Conservation (phyloP, 2,113 vertebrate genomes). For the Myodes glareolus region DNA sequence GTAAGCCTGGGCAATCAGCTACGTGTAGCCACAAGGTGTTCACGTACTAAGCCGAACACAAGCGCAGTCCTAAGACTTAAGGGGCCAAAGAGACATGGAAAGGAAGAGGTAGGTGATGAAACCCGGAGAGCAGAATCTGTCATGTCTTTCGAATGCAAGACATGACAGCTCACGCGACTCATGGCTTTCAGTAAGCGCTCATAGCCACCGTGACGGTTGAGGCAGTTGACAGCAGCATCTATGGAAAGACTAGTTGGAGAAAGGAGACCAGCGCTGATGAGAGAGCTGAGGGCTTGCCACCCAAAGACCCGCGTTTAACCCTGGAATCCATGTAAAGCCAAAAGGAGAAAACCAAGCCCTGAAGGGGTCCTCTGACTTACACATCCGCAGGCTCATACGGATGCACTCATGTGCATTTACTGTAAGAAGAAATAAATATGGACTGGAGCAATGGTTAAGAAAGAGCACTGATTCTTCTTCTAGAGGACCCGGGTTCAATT, state of each 20-base stretch:
- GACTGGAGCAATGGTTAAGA: background rate
- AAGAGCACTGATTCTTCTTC: background rate
- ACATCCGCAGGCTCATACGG: background rate
- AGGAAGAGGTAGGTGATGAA: background rate
- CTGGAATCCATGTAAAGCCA: background rate
- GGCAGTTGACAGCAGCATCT: background rate
- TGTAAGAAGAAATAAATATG: background rate
- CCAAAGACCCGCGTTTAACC: background rate
- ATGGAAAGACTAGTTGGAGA: background rate
- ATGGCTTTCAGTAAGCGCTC: background rate
- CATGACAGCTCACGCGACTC: background rate
- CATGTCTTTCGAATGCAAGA: background rate
- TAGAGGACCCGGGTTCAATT: background rate
- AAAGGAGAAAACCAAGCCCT: background rate
- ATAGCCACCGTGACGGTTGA: background rate
- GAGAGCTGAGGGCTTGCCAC: background rate
- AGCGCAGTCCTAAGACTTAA: background rate
- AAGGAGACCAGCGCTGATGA: background rate
- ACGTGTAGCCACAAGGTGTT: background rate
- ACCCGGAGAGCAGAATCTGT: background rate
- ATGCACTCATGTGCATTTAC: accelerated
- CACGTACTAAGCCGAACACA: background rate
- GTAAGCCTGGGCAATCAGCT: background rate
- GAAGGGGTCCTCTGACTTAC: background rate
- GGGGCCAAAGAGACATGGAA: background rate